phyloP scores from a whole-genome alignment of 2,888 invertebrate genomes.

The Hydraecia micacea region DNA sequence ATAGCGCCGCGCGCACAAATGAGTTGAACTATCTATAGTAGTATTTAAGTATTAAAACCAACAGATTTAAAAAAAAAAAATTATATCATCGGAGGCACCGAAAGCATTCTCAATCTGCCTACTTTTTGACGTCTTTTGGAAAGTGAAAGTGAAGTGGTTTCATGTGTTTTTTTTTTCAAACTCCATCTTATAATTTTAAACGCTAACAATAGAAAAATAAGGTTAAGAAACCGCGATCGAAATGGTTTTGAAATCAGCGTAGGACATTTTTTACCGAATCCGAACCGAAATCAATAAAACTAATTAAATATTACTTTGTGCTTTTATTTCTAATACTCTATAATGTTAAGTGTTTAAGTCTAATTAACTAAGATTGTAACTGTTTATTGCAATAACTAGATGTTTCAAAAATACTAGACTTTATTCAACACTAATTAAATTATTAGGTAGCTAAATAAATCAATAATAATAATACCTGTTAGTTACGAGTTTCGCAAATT shows the following conservation, averaged over 20 bases:
- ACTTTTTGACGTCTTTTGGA: too few relatives aligned
- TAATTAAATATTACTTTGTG: conserved; percentile 4
- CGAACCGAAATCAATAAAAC: too few relatives aligned
- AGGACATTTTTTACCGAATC: background rate
- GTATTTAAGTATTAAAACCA: too few relatives aligned
- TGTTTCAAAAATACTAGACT: background rate
- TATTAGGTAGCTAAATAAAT: background rate
- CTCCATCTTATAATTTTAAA: background rate
- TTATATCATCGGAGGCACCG: too few relatives aligned
- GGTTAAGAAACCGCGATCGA: background rate
- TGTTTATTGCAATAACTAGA: background rate
- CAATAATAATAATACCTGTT: background rate
- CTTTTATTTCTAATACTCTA: conserved; percentile 18
- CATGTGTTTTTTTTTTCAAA: too few relatives aligned
- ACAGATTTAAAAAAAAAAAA: too few relatives aligned
- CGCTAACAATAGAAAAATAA: background rate
- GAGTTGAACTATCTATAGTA: too few relatives aligned
- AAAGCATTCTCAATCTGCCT: too few relatives aligned
- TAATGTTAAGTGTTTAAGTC: background rate
- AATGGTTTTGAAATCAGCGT: background rate
- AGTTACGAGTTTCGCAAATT: background rate
- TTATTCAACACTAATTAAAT: background rate
- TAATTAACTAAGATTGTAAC: background rate
- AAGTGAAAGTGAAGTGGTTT: too few relatives aligned
- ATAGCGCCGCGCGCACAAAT: too few relatives aligned